Evolutionary conservation across 2,888 invertebrate genomes (phyloP), one percentile per base, ranked within the genome.

Genomic region (Omphaloscelis lunosa): DNA sequence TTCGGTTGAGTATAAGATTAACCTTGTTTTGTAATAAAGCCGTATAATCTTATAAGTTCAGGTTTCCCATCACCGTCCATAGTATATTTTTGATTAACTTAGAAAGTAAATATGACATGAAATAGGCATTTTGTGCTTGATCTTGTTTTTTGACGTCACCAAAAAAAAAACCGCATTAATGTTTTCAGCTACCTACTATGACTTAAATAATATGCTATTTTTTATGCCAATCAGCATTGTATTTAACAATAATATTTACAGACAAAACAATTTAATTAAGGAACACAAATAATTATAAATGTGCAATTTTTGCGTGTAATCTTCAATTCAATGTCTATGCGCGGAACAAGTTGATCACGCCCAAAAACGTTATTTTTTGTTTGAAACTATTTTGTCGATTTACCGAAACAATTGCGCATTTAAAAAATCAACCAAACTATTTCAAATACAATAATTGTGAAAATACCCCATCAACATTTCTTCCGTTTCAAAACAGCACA

Each of bases 161-260:
- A 41, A 20, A 58, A 58, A 29, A 48, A 20, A 48, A 7, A 7
- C 1, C 4, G 39, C 6, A 2, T 5, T n/a, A 34, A 34, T 27
- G 4, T 41, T 17, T 20, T 51, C 20, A 20, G 8, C 27, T n/a
- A n/a, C 15, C 0, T 23, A 11, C 15, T 12, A 23, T n/a, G 1
- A 34, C 15, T 34, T 12, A 70, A 39, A n/a, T 56, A 41, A 56
- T 66, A 51, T 53, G 45, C 61, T 51, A 77, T 29, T 62, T 69
- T 65, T 65, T 72, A 84, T 23, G 23, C 27, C 56, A 63, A 4
- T 2, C 62, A 63, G n/a, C 83, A 75, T 72, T 63, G 20, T 62
- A 23, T 76, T 72, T 76, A 86, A 85, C 83, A 86, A 83, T 77
- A 79, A 70, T 80, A 81, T 86, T 80, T 75, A 86, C 72, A 83